Evolutionary conservation across 2,797 vertebrate species (phyloP).

Genomic region (Alosa sapidissima): DNA sequence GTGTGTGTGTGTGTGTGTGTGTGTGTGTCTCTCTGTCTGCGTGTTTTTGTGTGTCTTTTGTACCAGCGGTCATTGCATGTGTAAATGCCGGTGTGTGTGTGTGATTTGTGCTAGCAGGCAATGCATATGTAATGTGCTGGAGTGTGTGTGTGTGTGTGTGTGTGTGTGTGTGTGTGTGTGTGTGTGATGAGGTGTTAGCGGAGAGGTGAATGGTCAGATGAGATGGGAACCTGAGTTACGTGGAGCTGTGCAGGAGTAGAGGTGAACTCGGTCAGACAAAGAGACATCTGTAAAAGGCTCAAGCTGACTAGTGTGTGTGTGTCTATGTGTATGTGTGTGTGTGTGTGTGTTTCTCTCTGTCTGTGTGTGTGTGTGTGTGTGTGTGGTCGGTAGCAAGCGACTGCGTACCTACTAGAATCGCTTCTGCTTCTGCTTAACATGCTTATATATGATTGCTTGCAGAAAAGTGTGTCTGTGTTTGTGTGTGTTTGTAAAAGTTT

Average conservation of each 20-base stretch:
- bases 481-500: too few relatives aligned
- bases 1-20: too few relatives aligned
- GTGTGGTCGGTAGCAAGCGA: too few relatives aligned
- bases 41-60: neutral
- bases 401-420: too few relatives aligned
- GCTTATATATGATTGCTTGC: too few relatives aligned
- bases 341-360: too few relatives aligned
- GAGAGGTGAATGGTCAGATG: neutral
- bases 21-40: neutral
- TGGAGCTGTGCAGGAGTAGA: neutral
- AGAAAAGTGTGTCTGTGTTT: too few relatives aligned
- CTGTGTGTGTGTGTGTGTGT: too few relatives aligned
- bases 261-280: neutral
- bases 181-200: neutral
- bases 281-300: neutral
- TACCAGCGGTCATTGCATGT: neutral
- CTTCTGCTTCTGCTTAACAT: too few relatives aligned
- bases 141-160: neutral
- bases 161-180: neutral
- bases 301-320: neutral
- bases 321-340: neutral
- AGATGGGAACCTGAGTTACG: neutral
- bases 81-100: neutral
- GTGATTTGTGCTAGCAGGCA: too few relatives aligned
- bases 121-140: neutral